Base-by-base conservation (phyloP, 1,140 invertebrate genomes). In the Protaetia brevitarsis region DNA sequence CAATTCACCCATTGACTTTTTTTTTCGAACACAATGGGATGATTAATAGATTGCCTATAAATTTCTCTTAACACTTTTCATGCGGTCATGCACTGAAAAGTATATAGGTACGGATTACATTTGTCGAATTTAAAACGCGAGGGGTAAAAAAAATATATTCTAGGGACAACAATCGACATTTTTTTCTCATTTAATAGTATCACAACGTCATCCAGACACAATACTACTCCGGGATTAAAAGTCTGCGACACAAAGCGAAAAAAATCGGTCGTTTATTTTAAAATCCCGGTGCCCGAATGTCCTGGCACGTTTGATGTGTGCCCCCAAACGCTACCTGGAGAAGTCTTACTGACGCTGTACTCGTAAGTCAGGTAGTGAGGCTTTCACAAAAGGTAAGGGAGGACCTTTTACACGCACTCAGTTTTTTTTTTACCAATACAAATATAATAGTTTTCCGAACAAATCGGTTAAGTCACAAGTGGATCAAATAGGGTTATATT, bases 381-480 rank as follows among this genome's bases (percentile, higher is more conserved):
- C 28, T 56, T 66, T 63, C n/a, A 65, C 41, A 68, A 63, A 66
- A 69, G 65, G 19, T 21, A 7, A 7, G 2, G 4, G 41, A 56
- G 26, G 11, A 69, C 65, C 34, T 60, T 67, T 64, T 63, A 58
- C 65, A 59, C 61, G 63, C 34, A 37, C 34, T 45, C 41, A n/a
- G n/a, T 45, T 45, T 13, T 45, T 63, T 66, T 57, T 64, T 69
- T 61, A 41, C 41, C 65, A 63, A 67, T 69, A 69, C 65, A 69
- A 69, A 69, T 63, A 67, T 62, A 69, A 69, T 69, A 66, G 65
- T 19, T 60, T 64, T 66, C 67, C 65, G 70, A 68, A 72, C 70
- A 72, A 72, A 72, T 72, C 70, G 70, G 63, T 65, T 59, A 64
- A 57, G 65, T 69, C 64, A 67, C 68, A 67, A 69, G 68, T 69